Base-by-base conservation (phyloP, 2,888 invertebrate genomes). In the Peribatodes rhomboidaria region DNA sequence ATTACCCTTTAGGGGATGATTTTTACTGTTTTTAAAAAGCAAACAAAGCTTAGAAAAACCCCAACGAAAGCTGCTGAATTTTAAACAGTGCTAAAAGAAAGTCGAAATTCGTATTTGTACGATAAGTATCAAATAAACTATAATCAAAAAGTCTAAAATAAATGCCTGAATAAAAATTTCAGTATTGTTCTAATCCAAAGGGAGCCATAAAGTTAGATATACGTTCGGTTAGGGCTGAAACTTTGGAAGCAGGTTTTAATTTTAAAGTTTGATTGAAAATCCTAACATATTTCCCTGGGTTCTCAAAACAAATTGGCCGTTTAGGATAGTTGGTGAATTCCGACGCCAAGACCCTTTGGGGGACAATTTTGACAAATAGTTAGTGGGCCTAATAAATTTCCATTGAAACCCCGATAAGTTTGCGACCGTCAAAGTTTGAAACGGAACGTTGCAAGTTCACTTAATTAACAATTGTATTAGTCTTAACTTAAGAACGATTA, bases 341-440 rank as follows among this genome's bases (percentile, higher is more conserved):
- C 87, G 69, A 63, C 75, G 80, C 79, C 72, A 68, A 72, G 57
- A 67, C 74, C 86, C 90, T 85, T 85, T 84, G 74, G 87, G 80
- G 88, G 88, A 87, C 86, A 86, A 90, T 89, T 92, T 88, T 91
- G 90, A 92, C 90, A 89, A 92, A 91, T 92, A 92, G 91, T 92
- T 72, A 86, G 82, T 80, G 82, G 83, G 83, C 87, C 86, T 89
- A 90, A 92, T 92, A 90, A 89, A 92, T 92, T 92, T 89, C 85
- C 90, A 89, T 89, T 89, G 89, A 90, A 89, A 87, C 84, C 88
- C 87, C 78, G 78, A 83, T 86, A 88, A 91, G 88, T 82, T 90
- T 56, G 39, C 78, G 81, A 64, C 65, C 86, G 85, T 86, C 87
- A 86, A 83, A 86, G 81, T 81, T 83, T 78, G 79, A 80, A 89